Evolutionary conservation across 1,140 invertebrate species (phyloP).

Genomic region (Sycophaga agraensis): DNA sequence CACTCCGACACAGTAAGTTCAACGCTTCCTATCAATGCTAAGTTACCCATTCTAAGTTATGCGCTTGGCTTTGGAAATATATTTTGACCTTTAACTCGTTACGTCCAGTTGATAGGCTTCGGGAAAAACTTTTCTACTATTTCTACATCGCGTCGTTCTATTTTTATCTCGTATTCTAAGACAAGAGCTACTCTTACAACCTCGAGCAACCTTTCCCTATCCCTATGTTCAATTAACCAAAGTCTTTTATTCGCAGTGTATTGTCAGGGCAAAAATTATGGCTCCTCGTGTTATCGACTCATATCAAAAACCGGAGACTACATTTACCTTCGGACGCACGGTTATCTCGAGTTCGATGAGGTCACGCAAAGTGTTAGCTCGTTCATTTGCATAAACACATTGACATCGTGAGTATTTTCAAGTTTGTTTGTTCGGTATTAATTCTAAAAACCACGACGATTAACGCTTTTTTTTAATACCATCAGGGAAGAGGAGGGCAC

Average conservation of each 20-base stretch:
- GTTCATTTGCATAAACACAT: constrained; percentile 81
- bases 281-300: constrained; percentile 79
- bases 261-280: constrained; percentile 69
- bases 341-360: constrained; percentile 74
- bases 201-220: too few relatives aligned
- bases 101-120: too few relatives aligned
- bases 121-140: too few relatives aligned
- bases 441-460: constrained; percentile 9
- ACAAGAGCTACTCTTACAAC: too few relatives aligned
- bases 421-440: not conserved
- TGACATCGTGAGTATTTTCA: constrained; percentile 64
- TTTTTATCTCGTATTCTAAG: too few relatives aligned
- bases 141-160: too few relatives aligned
- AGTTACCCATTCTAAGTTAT: too few relatives aligned
- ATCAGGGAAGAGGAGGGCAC: constrained; percentile 68
- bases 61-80: too few relatives aligned
- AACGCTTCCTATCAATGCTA: too few relatives aligned
- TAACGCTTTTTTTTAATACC: not conserved
- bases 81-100: too few relatives aligned
- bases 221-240: too few relatives aligned
- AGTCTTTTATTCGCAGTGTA: constrained; percentile 71
- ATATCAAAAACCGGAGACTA: constrained; percentile 75
- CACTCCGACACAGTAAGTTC: constrained; percentile 79
- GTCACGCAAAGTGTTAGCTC: constrained; percentile 72
- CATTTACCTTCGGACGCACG: constrained; percentile 78